Evolutionary conservation across 2,797 vertebrate genomes (phyloP).

Genomic region (Stomatorhinus walkeri): DNA sequence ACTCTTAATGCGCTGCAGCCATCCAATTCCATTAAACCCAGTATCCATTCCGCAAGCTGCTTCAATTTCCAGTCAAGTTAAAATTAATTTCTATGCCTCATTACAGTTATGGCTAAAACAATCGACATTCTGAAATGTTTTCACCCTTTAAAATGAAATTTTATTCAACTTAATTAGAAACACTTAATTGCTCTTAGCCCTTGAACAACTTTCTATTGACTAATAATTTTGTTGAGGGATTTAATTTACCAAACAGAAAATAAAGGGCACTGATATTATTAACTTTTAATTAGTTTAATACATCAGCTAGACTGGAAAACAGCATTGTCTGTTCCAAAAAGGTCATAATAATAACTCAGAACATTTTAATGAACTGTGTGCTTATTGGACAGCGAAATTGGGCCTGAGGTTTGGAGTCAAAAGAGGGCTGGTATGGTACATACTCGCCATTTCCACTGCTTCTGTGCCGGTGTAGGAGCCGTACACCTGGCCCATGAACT

Average conservation of each 20-base stretch:
- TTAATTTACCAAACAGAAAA: not conserved
- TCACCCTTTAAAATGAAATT: not conserved
- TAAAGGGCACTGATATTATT: not conserved
- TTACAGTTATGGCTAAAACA: not conserved
- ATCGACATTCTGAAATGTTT: not conserved
- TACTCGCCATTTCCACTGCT: constrained; percentile 82
- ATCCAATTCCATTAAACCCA: not conserved
- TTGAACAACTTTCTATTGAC: constrained; percentile 6
- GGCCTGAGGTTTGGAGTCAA: not conserved
- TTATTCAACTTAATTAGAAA: constrained; percentile 5
- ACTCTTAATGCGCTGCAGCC: not conserved
- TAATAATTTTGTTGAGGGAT: not conserved
- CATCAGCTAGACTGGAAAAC: not conserved
- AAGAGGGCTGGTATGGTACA: constrained; percentile 34
- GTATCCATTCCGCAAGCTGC: not conserved
- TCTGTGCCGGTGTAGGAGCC: constrained; percentile 91
- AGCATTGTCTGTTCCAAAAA: not conserved
- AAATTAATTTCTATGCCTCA: constrained; percentile 7
- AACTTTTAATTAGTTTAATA: not conserved
- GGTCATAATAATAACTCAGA: not conserved
- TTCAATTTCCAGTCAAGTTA: not conserved
- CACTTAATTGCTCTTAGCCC: not conserved
- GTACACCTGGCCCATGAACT: constrained; percentile 86
- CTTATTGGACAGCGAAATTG: not conserved
- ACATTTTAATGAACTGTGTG: not conserved